Base-by-base conservation (phyloP, 2,113 vertebrate genomes). In the Brachypteracias leptosomus region DNA sequence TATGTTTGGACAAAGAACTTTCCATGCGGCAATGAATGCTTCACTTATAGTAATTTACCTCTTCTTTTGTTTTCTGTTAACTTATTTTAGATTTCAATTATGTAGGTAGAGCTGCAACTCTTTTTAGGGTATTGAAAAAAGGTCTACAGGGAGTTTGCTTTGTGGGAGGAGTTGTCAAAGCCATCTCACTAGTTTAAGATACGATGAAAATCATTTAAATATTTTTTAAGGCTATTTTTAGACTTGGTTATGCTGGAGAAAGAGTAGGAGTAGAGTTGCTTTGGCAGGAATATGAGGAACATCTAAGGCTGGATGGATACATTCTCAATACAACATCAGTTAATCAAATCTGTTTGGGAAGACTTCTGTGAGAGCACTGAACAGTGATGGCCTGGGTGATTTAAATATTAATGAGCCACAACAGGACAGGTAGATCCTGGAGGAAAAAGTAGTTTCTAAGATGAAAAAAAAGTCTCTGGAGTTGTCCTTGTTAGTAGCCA, bases 191-290 rank as follows among this genome's bases (percentile, higher is more conserved):
- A 68, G 73, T 63, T 88, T 71, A 66, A 93, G n/a, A 17, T 65
- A 16, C 61, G 70, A 86, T 80, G 47, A 89, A 96, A 89, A 15
- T 29, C 38, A 71, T 93, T 95, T 87, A 65, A 95, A 58, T 96
- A 79, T 76, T 95, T 80, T 77, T 87, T 73, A 31, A 63, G 36
- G 26, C 57, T 96, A 87, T 89, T 90, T 91, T 92, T 97, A 94
- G 70, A 65, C 33, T 40, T 10, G 10, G 55, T 93, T 90, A 58
- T 52, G 61, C 78, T 94, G 72, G 33, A 83, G 47, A 47, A 89
- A 57, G 77, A 89, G 76, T 87, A 68, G 84, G 91, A 92, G 38
- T 73, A 74, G 73, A 71, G 55, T 61, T 88, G 36, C 85, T 93
- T 93, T 87, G 90, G 63, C 74, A 91, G 38, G 49, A 91, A 91